Evolutionary conservation across 2,797 vertebrate species (phyloP).

Genomic region (Phalanger gymnotis): DNA sequence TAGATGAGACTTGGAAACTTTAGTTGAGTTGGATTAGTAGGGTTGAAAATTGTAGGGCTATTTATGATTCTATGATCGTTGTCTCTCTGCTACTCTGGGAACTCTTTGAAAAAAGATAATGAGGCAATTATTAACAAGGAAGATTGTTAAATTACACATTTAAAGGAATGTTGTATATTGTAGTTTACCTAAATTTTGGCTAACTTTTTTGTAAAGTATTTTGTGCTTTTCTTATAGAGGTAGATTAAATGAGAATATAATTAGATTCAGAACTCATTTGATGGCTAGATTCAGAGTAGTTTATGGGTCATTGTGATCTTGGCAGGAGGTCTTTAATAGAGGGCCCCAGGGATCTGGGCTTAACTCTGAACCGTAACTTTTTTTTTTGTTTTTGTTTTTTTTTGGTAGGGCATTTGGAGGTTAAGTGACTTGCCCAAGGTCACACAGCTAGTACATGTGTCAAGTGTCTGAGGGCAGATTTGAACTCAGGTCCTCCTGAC

Average conservation of each 20-base stretch:
- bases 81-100: neutral
- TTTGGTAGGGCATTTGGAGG: too few species aligned
- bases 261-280: neutral
- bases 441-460: too few species aligned
- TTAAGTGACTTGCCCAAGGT: too few species aligned
- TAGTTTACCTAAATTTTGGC: neutral
- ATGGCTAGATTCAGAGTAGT: neutral
- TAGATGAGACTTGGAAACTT: neutral
- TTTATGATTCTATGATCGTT: neutral
- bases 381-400: too few species aligned
- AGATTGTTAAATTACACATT: neutral
- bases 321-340: neutral
- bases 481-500: too few species aligned
- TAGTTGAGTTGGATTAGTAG: neutral
- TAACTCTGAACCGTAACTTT: neutral
- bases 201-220: neutral
- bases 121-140: neutral
- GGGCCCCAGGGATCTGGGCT: neutral
- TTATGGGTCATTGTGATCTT: neutral
- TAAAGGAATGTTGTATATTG: neutral
- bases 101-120: neutral
- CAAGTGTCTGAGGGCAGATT: too few species aligned
- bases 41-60: neutral
- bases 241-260: neutral
- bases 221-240: neutral